Percentiles rank a stretch among this genome's conserved stretches.
Evolutionary conservation across 2,113 vertebrate genomes (phyloP).

Genomic region (Perccottus glenii): DNA sequence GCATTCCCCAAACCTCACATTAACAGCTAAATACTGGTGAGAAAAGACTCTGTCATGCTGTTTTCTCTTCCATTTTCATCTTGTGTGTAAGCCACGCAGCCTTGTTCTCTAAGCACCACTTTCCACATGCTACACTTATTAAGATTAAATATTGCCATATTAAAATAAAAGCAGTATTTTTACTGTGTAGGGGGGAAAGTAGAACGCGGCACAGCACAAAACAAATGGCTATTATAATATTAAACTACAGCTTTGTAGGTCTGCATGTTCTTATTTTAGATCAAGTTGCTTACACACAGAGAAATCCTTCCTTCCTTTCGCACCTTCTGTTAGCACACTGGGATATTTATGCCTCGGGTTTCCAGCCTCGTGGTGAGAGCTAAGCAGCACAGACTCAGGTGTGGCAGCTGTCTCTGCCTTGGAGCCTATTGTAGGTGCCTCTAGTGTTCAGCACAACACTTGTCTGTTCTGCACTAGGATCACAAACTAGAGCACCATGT

Average conservation of each 20-base stretch:
- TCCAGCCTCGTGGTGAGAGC: constrained; percentile 11
- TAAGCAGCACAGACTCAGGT: constrained; percentile 34
- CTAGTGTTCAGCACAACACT: constrained; percentile 3
- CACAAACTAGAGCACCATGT: constrained; percentile 24
- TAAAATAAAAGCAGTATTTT: background rate
- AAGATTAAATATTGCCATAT: constrained; percentile 35
- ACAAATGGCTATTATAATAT: background rate
- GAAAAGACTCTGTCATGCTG: constrained; percentile 1
- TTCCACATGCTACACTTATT: constrained; percentile 47
- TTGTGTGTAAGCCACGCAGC: background rate
- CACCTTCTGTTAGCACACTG: constrained; percentile 13
- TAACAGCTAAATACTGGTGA: constrained; percentile 2
- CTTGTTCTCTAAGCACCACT: constrained; percentile 9
- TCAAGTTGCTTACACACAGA: constrained; percentile 15
- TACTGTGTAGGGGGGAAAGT: background rate
- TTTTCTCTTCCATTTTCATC: constrained; percentile 1
- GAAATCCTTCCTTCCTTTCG: constrained; percentile 15
- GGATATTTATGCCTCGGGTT: constrained; percentile 23
- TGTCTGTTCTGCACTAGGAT: constrained; percentile 16
- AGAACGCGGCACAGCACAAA: background rate
- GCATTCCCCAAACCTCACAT: constrained; percentile 4
- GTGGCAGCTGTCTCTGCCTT: constrained; percentile 25
- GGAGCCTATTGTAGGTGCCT: background rate
- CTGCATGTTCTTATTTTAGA: constrained; percentile 1
- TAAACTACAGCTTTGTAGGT: background rate